phyloP scores from a whole-genome alignment of 2,888 invertebrate genomes.

The Bedellia somnulentella region DNA sequence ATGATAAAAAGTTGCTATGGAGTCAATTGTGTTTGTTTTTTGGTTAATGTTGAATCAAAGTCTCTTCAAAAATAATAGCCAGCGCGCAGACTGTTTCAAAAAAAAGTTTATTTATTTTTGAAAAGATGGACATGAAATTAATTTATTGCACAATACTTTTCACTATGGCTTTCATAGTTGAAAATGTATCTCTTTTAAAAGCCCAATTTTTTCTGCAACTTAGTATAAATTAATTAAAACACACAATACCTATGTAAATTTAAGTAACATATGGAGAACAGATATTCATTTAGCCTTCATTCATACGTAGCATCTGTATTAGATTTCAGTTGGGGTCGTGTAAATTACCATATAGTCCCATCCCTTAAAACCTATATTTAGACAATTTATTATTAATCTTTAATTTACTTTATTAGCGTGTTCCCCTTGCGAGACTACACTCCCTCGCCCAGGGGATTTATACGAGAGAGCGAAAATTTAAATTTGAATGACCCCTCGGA shows the following conservation, averaged over 20 bases:
- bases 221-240: no score
- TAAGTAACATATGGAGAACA: not conserved
- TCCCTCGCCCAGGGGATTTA: constrained; percentile 41
- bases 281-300: constrained; percentile 13
- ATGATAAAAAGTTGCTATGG: no score
- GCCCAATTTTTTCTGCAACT: no score
- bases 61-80: no score
- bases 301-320: constrained; percentile 25
- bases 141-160: no score
- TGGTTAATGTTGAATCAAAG: no score
- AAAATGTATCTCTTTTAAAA: no score
- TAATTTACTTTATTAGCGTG: constrained; percentile 59
- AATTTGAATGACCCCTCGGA: constrained; percentile 48
- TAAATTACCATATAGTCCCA: constrained; percentile 38
- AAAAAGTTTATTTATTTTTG: no score
- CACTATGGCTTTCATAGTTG: no score
- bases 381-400: constrained; percentile 60
- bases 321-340: constrained; percentile 25
- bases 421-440: constrained; percentile 30
- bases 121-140: no score
- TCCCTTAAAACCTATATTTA: constrained; percentile 44
- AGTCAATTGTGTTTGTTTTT: no score
- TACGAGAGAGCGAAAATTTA: constrained; percentile 50
- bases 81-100: no score
- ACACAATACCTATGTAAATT: not conserved